Evolutionary conservation across 2,113 vertebrate genomes (phyloP), one percentile per base, ranked within the genome.

Genomic region (Prunella fulvescens): DNA sequence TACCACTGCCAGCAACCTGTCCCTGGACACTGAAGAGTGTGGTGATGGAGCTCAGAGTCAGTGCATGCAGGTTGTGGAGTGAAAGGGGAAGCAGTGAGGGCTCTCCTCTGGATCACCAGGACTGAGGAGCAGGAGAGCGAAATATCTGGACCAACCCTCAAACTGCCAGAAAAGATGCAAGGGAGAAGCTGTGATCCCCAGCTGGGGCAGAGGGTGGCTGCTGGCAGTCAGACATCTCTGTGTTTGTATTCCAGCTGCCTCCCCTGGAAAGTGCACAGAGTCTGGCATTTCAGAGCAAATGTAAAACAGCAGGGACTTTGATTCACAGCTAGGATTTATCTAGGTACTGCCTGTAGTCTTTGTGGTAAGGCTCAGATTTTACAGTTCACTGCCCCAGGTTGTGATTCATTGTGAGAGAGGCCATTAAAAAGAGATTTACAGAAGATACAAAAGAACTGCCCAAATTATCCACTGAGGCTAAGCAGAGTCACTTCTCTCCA

Each of bases 1-100:
- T 54, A 79, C 45, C 74, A 48, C 53, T 95, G 96, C 93, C 95
- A 93, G 74, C 76, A 95, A 71, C 91, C 91, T 92, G 92, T 86
- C 97, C 93, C 53, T 88, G 60, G 62, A 26, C 23, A 6, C 23
- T 62, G 79, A 79, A 84, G 61, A 94, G 60, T 0, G 0, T 40
- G 58, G 64, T 62, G 86, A 61, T 83, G 88, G 77, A 95, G 61
- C 31, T 37, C 48, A 5, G 56, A 87, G 47, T 65, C 48, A 85
- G 33, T 33, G 29, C 62, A 58, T n/a, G 39, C 0, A 0, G 73
- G 53, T 77, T 25, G 45, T 67, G 87, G 53, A 78, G 54, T 14
- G 37, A 70, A 81, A 56, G 39, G 37, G 64, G 85, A 86, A 86
- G 19, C 78, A 72, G 37, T 56, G 51, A 95, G 77, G 26, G 51